These are phyloP conservation scores for Pseudomyrmex pallidus DNA, from an alignment of 1,140 invertebrate species.

Conservation along the genomic window DNA sequence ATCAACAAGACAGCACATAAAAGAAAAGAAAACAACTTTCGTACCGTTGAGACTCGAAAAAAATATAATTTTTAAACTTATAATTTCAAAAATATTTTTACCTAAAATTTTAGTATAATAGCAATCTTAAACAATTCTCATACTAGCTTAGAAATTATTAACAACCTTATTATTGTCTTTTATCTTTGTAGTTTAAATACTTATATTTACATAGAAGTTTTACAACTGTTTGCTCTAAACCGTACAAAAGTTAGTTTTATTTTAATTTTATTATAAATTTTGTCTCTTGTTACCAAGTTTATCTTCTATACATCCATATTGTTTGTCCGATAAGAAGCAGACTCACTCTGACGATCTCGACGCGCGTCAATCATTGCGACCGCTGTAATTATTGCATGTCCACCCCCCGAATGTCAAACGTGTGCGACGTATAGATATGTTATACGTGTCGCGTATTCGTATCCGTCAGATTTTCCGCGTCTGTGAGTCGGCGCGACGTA, in stretches of 20 bases:
- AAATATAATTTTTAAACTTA: too few species aligned
- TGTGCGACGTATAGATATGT: conserved; percentile 51
- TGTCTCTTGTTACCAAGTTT: not conserved
- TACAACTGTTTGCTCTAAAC: too few species aligned
- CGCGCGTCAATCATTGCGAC: conserved; percentile 67
- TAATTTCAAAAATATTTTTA: too few species aligned
- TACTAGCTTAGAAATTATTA: too few species aligned
- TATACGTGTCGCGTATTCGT: conserved; percentile 54
- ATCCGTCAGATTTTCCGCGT: conserved; percentile 74
- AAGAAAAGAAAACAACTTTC: too few species aligned
- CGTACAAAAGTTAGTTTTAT: not conserved
- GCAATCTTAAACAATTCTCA: too few species aligned
- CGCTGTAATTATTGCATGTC: conserved; percentile 69
- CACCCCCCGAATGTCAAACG: not conserved
- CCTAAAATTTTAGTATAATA: too few species aligned
- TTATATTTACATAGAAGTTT: not conserved
- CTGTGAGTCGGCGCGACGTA: conserved; percentile 50
- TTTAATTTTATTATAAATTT: not conserved
- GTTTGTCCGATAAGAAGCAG: conserved; percentile 70
- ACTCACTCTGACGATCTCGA: conserved; percentile 40
- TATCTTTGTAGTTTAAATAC: not conserved
- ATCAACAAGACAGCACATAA: too few species aligned
- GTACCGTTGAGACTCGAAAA: too few species aligned
- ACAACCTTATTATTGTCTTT: too few species aligned
- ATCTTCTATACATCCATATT: not conserved